Conservation (phyloP, 2,888 invertebrate genomes). For the Tenthredo scrophulariae region DNA sequence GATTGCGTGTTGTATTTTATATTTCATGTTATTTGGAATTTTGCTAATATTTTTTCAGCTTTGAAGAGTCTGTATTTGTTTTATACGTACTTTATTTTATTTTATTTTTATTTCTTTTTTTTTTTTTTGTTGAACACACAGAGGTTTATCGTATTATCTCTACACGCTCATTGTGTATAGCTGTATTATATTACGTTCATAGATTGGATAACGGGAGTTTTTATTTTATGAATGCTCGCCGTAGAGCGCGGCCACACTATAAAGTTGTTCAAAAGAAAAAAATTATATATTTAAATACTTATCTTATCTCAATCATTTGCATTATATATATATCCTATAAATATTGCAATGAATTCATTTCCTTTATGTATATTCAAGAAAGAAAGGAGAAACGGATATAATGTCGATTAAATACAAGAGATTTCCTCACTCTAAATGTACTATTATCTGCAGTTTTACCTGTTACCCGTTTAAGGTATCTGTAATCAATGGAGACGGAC, state of each 20-base stretch:
- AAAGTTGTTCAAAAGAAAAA: background rate
- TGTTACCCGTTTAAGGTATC: constrained; percentile 5
- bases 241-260: background rate
- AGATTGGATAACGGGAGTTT: constrained; percentile 30
- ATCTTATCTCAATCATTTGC: constrained; percentile 4
- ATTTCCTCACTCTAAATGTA: constrained; percentile 45
- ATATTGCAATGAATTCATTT: background rate
- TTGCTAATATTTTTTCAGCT: constrained; percentile 33
- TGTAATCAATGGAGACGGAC: constrained; percentile 52
- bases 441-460: constrained; percentile 39
- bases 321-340: constrained; percentile 1
- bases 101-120: constrained; percentile 23
- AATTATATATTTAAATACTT: constrained; percentile 34
- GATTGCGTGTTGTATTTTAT: constrained; percentile 35
- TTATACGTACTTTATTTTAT: constrained; percentile 23
- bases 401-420: constrained; percentile 22
- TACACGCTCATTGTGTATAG: constrained; percentile 34
- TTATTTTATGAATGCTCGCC: background rate
- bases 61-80: constrained; percentile 43
- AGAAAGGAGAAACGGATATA: background rate
- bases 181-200: constrained; percentile 47
- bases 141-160: constrained; percentile 30
- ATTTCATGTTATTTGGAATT: constrained; percentile 35
- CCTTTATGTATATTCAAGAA: background rate
- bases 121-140: constrained; percentile 15